Evolutionary conservation across 1,140 invertebrate genomes (phyloP), one percentile per base, ranked within the genome.

Genomic region (Neelides sp.): DNA sequence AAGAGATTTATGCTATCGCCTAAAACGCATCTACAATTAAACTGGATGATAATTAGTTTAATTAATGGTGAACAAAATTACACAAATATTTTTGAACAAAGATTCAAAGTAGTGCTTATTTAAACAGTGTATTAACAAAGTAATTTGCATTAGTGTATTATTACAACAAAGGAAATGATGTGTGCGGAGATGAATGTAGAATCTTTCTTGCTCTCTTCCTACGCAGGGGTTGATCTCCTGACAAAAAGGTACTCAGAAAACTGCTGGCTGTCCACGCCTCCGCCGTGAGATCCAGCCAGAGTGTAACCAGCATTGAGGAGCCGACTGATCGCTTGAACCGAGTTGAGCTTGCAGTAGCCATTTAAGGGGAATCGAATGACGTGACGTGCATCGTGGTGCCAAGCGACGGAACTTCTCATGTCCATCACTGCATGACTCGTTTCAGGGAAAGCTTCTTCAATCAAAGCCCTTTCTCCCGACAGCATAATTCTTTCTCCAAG

Each of bases 241-340:
- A 84, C 77, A 65, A 92, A 86, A 48, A 93, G 71, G 69, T 91
- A 93, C 68, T 92, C 88, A 61, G 84, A 89, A 71, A 90, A 91
- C 67, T 91, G 86, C 64, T 91, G 87, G 1, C 85, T 85, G 63
- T 91, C 87, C 10, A 90, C 85, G 7, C 86, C 86, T 7, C 85
- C 85, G 0, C 86, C 85, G 61, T 83, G 87, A 62, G 84, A 86
- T 1, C 86, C 86, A 8, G 80, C 77, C 35, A 92, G 75, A 50
- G 74, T 73, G 65, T 92, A 92, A 27, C 80, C 79, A 50, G 79
- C 73, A 66, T 89, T 90, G n/a, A 92, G 70, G 20, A 93, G 74
- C 63, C 86, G 78, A 52, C 83, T 83, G 54, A 92, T 83, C 24
- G 86, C 85, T 69, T 92, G 85, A 30, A 92, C 78, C 12, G 86